Evolutionary conservation across 2,797 vertebrate genomes (phyloP).

Genomic region (Artibeus jamaicensis): DNA sequence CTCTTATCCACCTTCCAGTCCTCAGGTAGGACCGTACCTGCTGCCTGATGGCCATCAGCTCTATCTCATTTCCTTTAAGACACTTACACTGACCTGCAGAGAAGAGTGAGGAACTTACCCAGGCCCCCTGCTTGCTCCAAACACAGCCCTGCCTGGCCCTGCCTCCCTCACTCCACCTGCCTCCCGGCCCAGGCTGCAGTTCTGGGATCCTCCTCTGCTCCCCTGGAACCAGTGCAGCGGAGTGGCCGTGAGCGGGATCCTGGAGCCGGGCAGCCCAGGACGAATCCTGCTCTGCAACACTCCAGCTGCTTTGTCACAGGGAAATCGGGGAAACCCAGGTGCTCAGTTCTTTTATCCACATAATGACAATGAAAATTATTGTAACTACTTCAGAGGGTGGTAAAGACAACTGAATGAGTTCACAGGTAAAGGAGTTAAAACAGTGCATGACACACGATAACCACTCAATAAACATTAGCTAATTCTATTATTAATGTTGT

Average conservation of each 20-base stretch:
- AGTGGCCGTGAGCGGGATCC: not conserved
- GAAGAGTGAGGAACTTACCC: not conserved
- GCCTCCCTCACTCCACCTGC: not conserved
- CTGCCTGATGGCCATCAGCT: not conserved
- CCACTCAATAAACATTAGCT: not conserved
- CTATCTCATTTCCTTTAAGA: not conserved
- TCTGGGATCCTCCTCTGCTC: not conserved
- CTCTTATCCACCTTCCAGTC: not conserved
- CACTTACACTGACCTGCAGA: not conserved
- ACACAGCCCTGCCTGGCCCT: accelerated
- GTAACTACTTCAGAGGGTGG: not conserved
- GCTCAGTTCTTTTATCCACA: not conserved
- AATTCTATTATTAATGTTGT: not conserved
- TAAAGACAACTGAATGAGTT: not conserved
- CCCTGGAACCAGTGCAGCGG: not conserved
- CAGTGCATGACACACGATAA: not conserved
- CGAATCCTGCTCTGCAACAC: not conserved
- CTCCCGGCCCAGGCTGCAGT: not conserved
- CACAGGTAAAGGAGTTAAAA: not conserved
- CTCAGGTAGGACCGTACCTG: not conserved
- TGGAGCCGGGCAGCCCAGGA: not conserved
- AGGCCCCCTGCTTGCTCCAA: not conserved
- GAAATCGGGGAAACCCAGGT: not conserved
- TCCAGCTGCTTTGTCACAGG: not conserved
- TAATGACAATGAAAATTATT: not conserved